A percentile compares a stretch with the other conserved stretches of the same genome.
Evolutionary conservation across 2,797 vertebrate species (phyloP).

Genomic region (Tangara arthus): DNA sequence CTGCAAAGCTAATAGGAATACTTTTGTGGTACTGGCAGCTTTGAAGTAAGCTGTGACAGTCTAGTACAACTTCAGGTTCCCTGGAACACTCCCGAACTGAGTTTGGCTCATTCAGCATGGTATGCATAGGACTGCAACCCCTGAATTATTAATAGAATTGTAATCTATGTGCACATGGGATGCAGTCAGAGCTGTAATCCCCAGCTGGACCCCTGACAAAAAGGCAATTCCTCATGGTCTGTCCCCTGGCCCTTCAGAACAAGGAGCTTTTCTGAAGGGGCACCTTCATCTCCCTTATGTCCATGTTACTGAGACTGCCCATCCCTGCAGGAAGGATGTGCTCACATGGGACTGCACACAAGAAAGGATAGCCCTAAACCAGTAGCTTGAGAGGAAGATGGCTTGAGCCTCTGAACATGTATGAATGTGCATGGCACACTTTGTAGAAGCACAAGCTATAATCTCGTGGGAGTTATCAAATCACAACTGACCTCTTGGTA

Average conservation of each 20-base stretch:
- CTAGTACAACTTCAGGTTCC: background rate
- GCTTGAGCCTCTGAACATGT: background rate
- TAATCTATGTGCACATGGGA: background rate
- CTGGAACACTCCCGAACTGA: background rate
- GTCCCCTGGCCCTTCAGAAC: background rate
- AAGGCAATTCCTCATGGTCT: background rate
- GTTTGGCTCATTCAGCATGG: background rate
- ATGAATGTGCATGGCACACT: background rate
- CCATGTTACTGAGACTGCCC: background rate
- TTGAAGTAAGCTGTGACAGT: background rate
- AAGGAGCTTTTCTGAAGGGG: background rate
- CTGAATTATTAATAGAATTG: background rate
- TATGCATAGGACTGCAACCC: background rate
- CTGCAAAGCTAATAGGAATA: background rate
- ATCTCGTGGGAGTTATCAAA: background rate
- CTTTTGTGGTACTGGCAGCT: background rate
- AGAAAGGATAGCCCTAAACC: background rate
- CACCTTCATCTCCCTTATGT: rapidly evolving
- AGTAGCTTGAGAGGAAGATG: background rate
- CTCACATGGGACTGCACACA: background rate
- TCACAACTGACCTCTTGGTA: background rate
- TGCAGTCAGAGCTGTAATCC: background rate
- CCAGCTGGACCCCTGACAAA: background rate
- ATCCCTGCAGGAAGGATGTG: background rate
- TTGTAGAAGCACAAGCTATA: background rate